phyloP scores from a whole-genome alignment of 2,888 invertebrate species.

The Yponomeuta evonymella region DNA sequence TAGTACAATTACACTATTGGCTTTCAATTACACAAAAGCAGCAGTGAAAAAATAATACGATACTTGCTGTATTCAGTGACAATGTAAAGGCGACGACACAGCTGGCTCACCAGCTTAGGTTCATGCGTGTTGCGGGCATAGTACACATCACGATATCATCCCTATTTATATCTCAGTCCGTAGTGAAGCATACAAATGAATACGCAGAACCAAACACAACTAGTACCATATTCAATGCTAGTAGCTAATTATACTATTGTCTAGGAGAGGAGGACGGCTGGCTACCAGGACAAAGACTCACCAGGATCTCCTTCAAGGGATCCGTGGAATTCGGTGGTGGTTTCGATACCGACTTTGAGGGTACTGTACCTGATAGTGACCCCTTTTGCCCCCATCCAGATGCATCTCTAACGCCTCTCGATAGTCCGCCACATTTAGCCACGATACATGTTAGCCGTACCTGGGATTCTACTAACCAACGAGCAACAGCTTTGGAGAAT shows the following conservation, averaged over 20 bases:
- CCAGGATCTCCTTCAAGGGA: conserved; percentile 71
- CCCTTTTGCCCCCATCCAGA: conserved; percentile 35
- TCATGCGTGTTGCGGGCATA: neutral
- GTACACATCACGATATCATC: no score
- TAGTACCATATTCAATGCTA: no score
- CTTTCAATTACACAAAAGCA: neutral
- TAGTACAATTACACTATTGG: neutral
- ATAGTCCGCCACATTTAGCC: conserved; percentile 9
- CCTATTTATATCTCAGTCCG: no score
- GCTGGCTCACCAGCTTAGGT: conserved; percentile 4
- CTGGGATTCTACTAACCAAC: conserved; percentile 8
- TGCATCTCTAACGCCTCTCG: conserved; percentile 9
- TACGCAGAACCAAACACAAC: conserved; percentile 29
- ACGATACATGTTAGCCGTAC: conserved; percentile 2
- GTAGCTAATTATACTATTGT: conserved; percentile 56
- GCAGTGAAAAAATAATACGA: neutral
- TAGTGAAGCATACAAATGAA: neutral
- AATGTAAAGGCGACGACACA: neutral
- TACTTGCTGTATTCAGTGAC: neutral
- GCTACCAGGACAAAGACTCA: conserved; percentile 73
- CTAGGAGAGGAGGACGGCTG: conserved; percentile 70
- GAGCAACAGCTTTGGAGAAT: conserved; percentile 2
- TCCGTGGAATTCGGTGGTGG: conserved; percentile 70
- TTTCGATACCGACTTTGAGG: conserved; percentile 70
- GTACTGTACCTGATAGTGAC: conserved; percentile 64